A percentile compares a stretch with the other conserved stretches of the same genome.
phyloP scores from a whole-genome alignment of 2,888 invertebrate species.

The Pterostichus madidus region DNA sequence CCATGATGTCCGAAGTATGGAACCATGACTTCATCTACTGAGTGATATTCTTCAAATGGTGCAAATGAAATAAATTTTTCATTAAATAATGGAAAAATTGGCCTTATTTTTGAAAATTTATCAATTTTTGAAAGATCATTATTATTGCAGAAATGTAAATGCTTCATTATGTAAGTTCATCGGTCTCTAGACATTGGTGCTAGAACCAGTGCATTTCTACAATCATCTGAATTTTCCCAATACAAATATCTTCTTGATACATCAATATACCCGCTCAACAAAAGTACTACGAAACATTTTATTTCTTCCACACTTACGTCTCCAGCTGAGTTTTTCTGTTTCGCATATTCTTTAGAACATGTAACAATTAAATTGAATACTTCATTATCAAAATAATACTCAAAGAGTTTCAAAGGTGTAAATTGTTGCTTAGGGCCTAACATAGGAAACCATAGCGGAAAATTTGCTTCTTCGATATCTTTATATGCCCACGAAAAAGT shows the following conservation, averaged over 20 bases:
- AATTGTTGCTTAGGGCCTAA: too few relatives aligned
- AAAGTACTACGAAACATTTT: slow-evolving; percentile 67
- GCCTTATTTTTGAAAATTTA: slow-evolving; percentile 69
- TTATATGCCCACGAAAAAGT: too few relatives aligned
- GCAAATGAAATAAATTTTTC: slow-evolving; percentile 68
- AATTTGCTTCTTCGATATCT: too few relatives aligned
- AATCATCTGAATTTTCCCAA: slow-evolving; percentile 69
- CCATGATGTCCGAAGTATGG: slow-evolving; percentile 72
- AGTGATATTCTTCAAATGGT: slow-evolving; percentile 70
- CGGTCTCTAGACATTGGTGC: slow-evolving; percentile 69
- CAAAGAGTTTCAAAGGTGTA: too few relatives aligned
- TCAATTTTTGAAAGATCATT: slow-evolving; percentile 56
- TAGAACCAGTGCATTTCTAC: slow-evolving; percentile 68
- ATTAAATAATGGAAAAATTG: slow-evolving; percentile 68
- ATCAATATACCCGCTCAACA: slow-evolving; percentile 69
- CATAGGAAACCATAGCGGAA: too few relatives aligned
- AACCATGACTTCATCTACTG: slow-evolving; percentile 72
- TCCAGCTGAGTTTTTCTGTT: background rate
- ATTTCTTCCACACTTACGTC: slow-evolving; percentile 14
- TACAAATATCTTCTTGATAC: slow-evolving; percentile 69
- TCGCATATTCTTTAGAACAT: background rate
- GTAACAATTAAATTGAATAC: background rate
- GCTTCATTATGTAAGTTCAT: slow-evolving; percentile 69
- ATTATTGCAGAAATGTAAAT: slow-evolving; percentile 70
- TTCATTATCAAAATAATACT: too few relatives aligned